A percentile compares a stretch with the other conserved stretches of the same genome.
Conservation (phyloP, 2,797 vertebrate genomes). For the Aythya fuligula region DNA sequence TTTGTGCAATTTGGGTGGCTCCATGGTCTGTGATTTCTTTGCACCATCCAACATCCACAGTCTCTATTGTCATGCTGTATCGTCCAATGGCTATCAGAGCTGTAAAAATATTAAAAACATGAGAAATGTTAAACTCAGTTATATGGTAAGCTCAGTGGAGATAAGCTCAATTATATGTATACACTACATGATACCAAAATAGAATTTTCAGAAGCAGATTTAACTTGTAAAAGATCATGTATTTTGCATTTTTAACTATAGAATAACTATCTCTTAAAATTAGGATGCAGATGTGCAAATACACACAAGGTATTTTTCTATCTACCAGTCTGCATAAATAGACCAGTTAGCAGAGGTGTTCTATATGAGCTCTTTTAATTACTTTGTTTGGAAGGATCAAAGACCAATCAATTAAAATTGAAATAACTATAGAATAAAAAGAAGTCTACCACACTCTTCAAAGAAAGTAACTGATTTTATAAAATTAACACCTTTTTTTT, state of each 20-base stretch:
- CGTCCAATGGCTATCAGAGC: constrained; percentile 96
- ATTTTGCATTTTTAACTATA: not conserved
- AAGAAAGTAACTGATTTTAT: not conserved
- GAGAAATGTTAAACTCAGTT: not conserved
- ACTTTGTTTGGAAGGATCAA: not conserved
- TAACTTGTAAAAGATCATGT: not conserved
- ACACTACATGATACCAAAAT: not conserved
- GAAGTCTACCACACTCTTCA: not conserved
- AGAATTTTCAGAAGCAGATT: not conserved
- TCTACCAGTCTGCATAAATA: not conserved
- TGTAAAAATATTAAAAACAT: constrained; percentile 71
- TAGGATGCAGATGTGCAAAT: not conserved
- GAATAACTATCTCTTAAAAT: not conserved
- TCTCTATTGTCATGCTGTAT: constrained; percentile 96
- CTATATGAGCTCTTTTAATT: not conserved
- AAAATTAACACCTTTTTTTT: not conserved
- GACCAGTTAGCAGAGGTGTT: not conserved
- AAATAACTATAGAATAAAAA: not conserved
- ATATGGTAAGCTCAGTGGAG: not conserved
- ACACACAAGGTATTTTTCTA: not conserved
- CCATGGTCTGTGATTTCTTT: constrained; percentile 98
- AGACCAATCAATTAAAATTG: not conserved
- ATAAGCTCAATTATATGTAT: not conserved
- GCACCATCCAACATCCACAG: constrained; percentile 98
- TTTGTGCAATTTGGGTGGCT: constrained; percentile 95